phyloP scores from a whole-genome alignment of 1,140 invertebrate species.

The Ooceraea biroi region DNA sequence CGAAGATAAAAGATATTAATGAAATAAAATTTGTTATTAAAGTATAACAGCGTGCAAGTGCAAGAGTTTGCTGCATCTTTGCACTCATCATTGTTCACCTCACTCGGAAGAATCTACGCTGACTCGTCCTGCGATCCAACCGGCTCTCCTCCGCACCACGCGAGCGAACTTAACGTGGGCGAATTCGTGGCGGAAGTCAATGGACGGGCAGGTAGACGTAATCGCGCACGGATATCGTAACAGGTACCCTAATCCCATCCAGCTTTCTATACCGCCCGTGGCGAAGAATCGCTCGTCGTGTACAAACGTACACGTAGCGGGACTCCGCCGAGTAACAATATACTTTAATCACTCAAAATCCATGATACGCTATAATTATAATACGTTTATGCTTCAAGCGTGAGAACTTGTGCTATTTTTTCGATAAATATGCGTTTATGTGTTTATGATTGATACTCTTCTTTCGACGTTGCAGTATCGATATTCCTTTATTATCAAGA shows the following conservation, averaged over 20 bases:
- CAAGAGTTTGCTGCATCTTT: background rate
- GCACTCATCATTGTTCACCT: background rate
- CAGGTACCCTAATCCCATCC: slow-evolving; percentile 71
- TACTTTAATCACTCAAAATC: slow-evolving; percentile 11
- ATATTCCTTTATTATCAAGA: background rate
- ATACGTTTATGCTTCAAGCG: background rate
- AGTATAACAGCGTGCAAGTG: too few species aligned
- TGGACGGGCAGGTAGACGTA: slow-evolving; percentile 62
- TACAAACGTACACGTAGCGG: background rate
- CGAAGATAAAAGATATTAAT: background rate
- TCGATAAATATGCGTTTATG: background rate
- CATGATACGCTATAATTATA: slow-evolving; percentile 18
- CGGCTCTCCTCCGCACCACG: background rate
- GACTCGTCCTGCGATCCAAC: background rate
- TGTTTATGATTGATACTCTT: background rate
- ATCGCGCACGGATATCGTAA: slow-evolving; percentile 70
- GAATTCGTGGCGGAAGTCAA: slow-evolving; percentile 70
- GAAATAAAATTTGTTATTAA: slow-evolving; percentile 37
- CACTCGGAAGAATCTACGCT: slow-evolving; percentile 24
- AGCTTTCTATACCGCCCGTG: slow-evolving; percentile 73
- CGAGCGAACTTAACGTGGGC: slow-evolving; percentile 17
- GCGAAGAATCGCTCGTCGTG: slow-evolving; percentile 45
- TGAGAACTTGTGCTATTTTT: background rate
- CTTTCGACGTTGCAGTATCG: background rate
- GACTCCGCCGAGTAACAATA: slow-evolving; percentile 21